Evolutionary conservation across 2,113 vertebrate species (phyloP).

Genomic region (Cranoglanis bouderius): DNA sequence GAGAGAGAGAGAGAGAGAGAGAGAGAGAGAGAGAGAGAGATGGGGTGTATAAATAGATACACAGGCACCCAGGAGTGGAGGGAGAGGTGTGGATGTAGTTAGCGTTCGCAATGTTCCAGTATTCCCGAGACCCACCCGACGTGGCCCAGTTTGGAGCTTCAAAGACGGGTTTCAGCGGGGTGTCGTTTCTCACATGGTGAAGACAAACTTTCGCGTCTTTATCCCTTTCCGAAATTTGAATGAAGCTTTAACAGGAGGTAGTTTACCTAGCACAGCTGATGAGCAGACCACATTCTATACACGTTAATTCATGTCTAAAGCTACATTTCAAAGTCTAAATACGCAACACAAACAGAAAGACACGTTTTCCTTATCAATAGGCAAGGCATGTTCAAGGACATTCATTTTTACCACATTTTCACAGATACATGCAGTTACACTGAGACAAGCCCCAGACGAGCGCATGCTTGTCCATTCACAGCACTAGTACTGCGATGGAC

Average conservation of each 20-base stretch:
- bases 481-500: constrained; percentile 7
- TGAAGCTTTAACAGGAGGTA: constrained; percentile 34
- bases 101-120: constrained; percentile 50
- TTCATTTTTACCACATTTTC: neutral
- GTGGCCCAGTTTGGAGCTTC: constrained; percentile 73
- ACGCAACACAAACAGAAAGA: neutral
- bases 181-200: constrained; percentile 56
- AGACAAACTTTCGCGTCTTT: constrained; percentile 53
- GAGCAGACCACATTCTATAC: neutral
- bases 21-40: constrained; percentile 67
- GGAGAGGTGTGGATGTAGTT: constrained; percentile 54
- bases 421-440: constrained; percentile 57
- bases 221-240: constrained; percentile 45
- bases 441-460: constrained; percentile 40
- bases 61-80: constrained; percentile 59
- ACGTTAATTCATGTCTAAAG: neutral
- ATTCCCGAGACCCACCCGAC: constrained; percentile 69
- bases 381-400: neutral
- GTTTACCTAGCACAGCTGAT: constrained; percentile 20
- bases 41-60: constrained; percentile 64
- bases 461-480: constrained; percentile 56
- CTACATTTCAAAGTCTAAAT: neutral
- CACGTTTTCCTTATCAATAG: neutral
- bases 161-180: constrained; percentile 69
- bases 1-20: too few species aligned